Evolutionary conservation across 92 coral and sea anemone species (phyloP), one percentile per base, ranked within the genome.

Genomic region (Paragorgia papillata): DNA sequence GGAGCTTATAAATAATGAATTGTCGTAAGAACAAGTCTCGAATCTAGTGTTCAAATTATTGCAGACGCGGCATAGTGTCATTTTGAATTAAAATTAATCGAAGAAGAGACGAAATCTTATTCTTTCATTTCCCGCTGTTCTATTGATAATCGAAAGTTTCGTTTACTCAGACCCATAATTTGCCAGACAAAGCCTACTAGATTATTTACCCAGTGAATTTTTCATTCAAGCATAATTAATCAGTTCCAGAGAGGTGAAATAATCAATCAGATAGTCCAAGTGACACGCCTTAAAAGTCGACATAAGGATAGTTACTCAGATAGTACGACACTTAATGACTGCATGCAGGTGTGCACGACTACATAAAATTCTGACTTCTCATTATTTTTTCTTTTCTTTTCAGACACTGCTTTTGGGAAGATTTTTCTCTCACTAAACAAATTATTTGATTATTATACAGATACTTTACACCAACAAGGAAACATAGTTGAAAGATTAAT

Each of bases 391-490:
- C n/a, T n/a, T n/a, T n/a, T n/a, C n/a, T n/a, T n/a, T n/a, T n/a
- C n/a, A n/a, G n/a, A n/a, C n/a, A n/a, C n/a, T n/a, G n/a, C 4
- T 8, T 21, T 66, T 41, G 54, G 9, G 9, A 37, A 35, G 31
- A 34, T 35, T 34, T 64, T 64, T 28, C 19, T 68, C 57, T 66
- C 32, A 35, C 55, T 35, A 66, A 40, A 33, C 73, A 50, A 66
- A 66, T 40, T 9, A 26, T 21, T 65, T 20, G 35, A 44, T 27
- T 44, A 24, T 44, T 26, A 35, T 44, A 5, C 20, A 46, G 34
- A 28, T 68, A 68, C 59, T 15, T 44, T 39, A 27, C 37, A 48
- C 75, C 50, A 68, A 46, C 75, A 68, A 68, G 75, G 37, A 13
- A 29, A 12, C 25, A 35, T 46, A 21, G 33, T 27, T 68, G 60